Percentiles rank a stretch among this genome's conserved stretches.
phyloP scores from a whole-genome alignment of 1,140 invertebrate species.

The Batillaria attramentaria region DNA sequence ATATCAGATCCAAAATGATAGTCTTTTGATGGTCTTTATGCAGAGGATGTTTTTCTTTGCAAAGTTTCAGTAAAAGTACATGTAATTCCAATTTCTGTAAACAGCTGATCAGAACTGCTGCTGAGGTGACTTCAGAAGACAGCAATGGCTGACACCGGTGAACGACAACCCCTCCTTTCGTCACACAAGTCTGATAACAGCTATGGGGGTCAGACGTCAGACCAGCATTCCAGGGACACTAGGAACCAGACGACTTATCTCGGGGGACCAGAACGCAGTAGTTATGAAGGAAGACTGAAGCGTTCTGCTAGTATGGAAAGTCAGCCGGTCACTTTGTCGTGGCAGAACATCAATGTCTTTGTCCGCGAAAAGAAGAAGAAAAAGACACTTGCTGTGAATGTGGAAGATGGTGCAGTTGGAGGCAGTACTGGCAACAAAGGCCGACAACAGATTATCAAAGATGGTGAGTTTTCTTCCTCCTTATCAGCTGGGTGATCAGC shows the following conservation, averaged over 20 bases:
- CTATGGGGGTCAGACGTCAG: not conserved
- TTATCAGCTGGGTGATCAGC: no score
- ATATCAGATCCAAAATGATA: no score
- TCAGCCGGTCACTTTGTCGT: not conserved
- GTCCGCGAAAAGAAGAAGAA: not conserved
- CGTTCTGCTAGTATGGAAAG: not conserved
- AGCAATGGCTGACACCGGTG: not conserved
- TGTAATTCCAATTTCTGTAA: not conserved
- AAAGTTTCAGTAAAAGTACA: not conserved
- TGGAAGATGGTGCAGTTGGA: not conserved
- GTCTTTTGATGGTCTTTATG: not conserved
- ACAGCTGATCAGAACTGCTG: not conserved
- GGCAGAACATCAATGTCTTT: not conserved
- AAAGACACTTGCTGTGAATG: not conserved
- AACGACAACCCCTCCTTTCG: not conserved
- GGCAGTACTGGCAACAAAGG: not conserved
- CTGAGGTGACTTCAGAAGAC: no score
- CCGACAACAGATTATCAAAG: not conserved
- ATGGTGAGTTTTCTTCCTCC: not conserved
- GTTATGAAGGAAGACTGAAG: not conserved
- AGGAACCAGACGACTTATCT: not conserved
- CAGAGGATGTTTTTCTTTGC: not conserved
- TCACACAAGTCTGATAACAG: not conserved
- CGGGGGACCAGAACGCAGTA: not conserved
- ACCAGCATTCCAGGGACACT: not conserved